phyloP scores from a whole-genome alignment of 92 coral and sea anemone species.

The Palythoa caribaeorum region DNA sequence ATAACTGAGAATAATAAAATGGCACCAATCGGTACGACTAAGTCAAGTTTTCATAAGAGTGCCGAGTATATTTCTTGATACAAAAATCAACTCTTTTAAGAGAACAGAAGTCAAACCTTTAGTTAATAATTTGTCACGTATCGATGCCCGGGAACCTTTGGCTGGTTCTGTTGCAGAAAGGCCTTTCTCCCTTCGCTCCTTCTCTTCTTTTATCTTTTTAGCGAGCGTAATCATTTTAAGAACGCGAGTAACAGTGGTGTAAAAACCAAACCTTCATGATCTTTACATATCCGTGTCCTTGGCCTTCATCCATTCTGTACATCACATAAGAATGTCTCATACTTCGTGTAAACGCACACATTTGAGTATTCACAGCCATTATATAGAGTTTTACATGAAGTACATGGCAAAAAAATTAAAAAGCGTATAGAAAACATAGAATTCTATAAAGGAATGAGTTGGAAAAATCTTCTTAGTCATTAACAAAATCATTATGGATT shows the following conservation, averaged over 20 bases:
- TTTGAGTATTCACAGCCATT: neutral
- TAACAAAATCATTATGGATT: too few species aligned
- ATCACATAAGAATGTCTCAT: neutral
- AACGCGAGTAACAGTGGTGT: neutral
- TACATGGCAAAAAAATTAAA: neutral
- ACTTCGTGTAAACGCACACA: conserved; percentile 4
- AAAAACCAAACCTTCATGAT: neutral
- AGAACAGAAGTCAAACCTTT: conserved; percentile 72
- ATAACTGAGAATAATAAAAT: too few species aligned
- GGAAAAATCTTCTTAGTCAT: neutral
- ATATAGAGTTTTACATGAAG: neutral
- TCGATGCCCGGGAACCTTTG: conserved; percentile 76
- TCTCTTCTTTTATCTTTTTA: conserved; percentile 95
- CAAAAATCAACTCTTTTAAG: neutral
- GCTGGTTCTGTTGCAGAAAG: conserved; percentile 48
- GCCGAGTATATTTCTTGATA: neutral
- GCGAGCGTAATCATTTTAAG: conserved; percentile 92
- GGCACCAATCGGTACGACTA: neutral
- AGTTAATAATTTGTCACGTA: conserved; percentile 86
- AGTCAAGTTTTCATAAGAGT: neutral
- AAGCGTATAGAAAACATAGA: too few species aligned
- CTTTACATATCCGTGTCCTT: neutral
- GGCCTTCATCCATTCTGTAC: neutral
- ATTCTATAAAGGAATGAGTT: neutral
- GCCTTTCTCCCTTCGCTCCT: conserved; percentile 86